These are phyloP conservation scores for Nycticorax nycticorax DNA, from an alignment of 2,113 vertebrate species.

Conservation along the genomic window DNA sequence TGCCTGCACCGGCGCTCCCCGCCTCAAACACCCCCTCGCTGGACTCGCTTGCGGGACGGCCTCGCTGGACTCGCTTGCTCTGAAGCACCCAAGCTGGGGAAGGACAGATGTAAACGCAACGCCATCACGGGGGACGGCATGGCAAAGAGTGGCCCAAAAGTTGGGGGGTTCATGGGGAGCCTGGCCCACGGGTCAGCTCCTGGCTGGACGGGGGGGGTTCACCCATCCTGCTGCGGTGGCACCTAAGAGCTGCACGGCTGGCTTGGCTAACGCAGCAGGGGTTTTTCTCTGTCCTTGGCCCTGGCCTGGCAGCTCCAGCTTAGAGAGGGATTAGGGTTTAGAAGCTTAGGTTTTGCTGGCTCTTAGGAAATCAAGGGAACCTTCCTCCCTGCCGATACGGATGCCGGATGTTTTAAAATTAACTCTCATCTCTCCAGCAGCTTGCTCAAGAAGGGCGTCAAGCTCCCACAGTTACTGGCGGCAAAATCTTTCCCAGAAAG, in stretches of 20 bases:
- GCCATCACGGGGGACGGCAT: fast-evolving
- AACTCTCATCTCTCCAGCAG: neutral
- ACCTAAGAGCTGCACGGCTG: fast-evolving
- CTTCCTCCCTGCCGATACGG: neutral
- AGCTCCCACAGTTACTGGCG: neutral
- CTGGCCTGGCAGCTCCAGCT: slow-evolving; percentile 18
- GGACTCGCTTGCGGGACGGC: neutral
- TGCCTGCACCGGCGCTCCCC: neutral
- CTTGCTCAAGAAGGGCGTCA: neutral
- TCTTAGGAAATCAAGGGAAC: slow-evolving; percentile 33
- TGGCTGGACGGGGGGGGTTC: neutral
- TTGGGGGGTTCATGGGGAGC: too few relatives aligned
- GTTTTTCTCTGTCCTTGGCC: neutral
- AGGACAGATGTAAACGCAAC: fast-evolving
- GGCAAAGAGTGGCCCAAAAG: neutral
- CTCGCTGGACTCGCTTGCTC: fast-evolving
- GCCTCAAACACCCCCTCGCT: neutral
- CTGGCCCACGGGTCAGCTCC: fast-evolving
- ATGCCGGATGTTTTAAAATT: slow-evolving; percentile 30
- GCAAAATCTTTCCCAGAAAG: neutral
- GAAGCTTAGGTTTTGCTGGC: slow-evolving; percentile 44
- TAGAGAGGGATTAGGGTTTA: slow-evolving; percentile 40
- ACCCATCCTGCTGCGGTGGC: fast-evolving
- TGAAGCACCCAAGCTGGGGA: neutral
- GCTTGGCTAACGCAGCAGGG: neutral